A percentile compares a stretch with the other conserved stretches of the same genome.
Conservation (phyloP, 2,113 vertebrate genomes). For the Oncorhynchus masou region DNA sequence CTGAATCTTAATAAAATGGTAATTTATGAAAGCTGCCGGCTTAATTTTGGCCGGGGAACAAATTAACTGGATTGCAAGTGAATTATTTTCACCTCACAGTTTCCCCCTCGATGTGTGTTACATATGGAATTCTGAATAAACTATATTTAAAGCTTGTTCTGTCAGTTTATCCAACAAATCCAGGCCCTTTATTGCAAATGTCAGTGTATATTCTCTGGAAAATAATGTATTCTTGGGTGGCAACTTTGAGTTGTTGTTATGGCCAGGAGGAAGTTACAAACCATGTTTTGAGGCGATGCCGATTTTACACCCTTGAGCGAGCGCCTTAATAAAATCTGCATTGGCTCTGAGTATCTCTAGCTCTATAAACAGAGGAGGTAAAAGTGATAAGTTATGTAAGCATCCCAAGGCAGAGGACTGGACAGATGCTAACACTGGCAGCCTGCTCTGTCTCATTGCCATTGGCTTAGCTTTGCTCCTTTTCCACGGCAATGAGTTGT, state of each 20-base stretch:
- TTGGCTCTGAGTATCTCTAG: background rate
- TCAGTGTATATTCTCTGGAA: background rate
- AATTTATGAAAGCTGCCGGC: conserved; percentile 61
- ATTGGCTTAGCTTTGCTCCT: background rate
- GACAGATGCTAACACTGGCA: background rate
- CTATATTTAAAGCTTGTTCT: conserved; percentile 42
- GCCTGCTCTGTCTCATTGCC: background rate
- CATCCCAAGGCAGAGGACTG: background rate
- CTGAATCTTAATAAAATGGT: conserved; percentile 65
- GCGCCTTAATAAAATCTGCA: conserved; percentile 9
- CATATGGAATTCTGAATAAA: conserved; percentile 51
- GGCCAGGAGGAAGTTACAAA: conserved; percentile 4
- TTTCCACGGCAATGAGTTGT: background rate
- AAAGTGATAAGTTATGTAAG: conserved; percentile 7
- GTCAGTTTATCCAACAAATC: conserved; percentile 14
- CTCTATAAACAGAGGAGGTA: conserved; percentile 14
- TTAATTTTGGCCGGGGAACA: conserved; percentile 62
- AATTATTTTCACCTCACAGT: conserved; percentile 38
- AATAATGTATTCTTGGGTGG: no score
- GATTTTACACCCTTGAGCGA: conserved; percentile 10
- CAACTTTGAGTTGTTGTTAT: background rate
- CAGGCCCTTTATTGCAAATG: conserved; percentile 2
- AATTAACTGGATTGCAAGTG: conserved; percentile 59
- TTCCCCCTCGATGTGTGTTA: conserved; percentile 41
- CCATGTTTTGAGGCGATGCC: conserved; percentile 8